Conservation (phyloP, 2,113 vertebrate species). For the Stigmatopora nigra region DNA sequence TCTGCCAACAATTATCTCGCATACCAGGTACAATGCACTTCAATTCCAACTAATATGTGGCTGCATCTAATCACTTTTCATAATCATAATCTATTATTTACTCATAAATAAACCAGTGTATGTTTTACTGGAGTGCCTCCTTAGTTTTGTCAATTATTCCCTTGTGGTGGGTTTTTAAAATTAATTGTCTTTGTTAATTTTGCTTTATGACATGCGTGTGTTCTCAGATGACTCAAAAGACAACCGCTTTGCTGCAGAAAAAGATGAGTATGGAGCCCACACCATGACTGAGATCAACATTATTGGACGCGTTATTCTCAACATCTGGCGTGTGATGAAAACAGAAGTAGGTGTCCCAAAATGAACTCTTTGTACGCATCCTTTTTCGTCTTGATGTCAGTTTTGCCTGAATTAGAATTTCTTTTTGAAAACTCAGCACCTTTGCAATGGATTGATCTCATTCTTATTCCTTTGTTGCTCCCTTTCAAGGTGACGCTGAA, state of each 20-base stretch:
- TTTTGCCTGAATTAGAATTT: not conserved
- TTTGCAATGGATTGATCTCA: not conserved
- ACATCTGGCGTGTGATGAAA: constrained; percentile 98
- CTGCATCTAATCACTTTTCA: not conserved
- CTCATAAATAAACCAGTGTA: too few species aligned
- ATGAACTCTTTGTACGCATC: not conserved
- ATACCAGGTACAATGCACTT: constrained; percentile 77
- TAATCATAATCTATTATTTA: not conserved
- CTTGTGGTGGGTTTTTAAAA: too few species aligned
- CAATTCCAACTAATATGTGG: not conserved
- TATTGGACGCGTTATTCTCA: constrained; percentile 83
- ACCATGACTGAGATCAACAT: constrained; percentile 95
- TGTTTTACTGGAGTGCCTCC: too few species aligned
- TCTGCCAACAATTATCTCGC: constrained; percentile 91
- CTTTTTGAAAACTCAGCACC: not conserved
- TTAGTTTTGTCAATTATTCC: not conserved
- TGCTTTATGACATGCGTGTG: not conserved
- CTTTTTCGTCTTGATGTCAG: too few species aligned
- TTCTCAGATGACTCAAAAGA: constrained; percentile 83
- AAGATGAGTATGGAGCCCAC: constrained; percentile 88
- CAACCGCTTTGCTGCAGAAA: constrained; percentile 82
- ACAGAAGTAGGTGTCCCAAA: constrained; percentile 76
- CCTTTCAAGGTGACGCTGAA: constrained; percentile 85
- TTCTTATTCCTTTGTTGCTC: not conserved
- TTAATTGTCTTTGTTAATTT: too few species aligned